phyloP scores from a whole-genome alignment of 2,888 invertebrate species.

The Baronia brevicornis region DNA sequence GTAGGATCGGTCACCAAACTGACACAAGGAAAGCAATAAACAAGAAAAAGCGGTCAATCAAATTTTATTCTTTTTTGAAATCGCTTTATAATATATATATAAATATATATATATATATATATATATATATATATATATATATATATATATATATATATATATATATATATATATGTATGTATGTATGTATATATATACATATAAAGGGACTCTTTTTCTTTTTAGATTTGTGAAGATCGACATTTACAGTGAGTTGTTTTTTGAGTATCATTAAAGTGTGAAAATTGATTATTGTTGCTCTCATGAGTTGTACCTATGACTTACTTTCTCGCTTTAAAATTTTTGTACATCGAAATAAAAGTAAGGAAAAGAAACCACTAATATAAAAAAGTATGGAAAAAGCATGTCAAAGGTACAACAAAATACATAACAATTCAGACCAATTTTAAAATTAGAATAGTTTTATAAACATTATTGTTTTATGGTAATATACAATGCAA shows the following conservation, averaged over 20 bases:
- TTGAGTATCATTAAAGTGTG: constrained; percentile 62
- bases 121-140: no score
- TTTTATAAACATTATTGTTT: constrained; percentile 51
- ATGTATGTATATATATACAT: no score
- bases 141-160: no score
- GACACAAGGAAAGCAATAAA: constrained; percentile 78
- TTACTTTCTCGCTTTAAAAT: constrained; percentile 30
- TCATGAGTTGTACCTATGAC: constrained; percentile 37
- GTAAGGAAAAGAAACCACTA: constrained; percentile 4
- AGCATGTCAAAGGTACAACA: constrained; percentile 45
- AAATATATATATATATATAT: no score
- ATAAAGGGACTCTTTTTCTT: no score
- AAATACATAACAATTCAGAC: constrained; percentile 40
- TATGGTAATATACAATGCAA: constrained; percentile 73
- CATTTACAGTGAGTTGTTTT: constrained; percentile 70
- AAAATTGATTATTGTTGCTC: constrained; percentile 38
- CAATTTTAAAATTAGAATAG: constrained; percentile 40
- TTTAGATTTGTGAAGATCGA: constrained; percentile 38
- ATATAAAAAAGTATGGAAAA: constrained; percentile 20
- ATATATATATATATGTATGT: no score
- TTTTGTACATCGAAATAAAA: constrained; percentile 1
- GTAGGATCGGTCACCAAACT: constrained; percentile 74
- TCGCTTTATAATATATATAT: constrained; percentile 57
- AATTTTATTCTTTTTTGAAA: constrained; percentile 68
- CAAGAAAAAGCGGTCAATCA: constrained; percentile 78